Evolutionary conservation across 2,888 invertebrate species (phyloP), one percentile per base, ranked within the genome.

Genomic region (Auanema sp.): DNA sequence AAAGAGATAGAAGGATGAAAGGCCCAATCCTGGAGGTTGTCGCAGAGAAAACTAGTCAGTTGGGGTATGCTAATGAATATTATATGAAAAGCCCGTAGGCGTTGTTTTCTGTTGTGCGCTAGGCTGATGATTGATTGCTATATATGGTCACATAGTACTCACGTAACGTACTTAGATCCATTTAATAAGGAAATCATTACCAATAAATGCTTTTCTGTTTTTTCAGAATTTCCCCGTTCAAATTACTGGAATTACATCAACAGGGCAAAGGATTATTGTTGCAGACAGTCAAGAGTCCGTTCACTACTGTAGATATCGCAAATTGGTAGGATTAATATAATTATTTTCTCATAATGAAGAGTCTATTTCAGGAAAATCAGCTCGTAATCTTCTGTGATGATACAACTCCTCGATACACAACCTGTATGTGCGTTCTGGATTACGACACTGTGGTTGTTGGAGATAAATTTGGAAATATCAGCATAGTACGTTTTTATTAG

Each of bases 361-460:
- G 53, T n/a, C 4, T 55, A 4, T 80, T 80, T 10, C 68, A 82
- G 82, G 98, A 98, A 85, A 99, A 99, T 85, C 96, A 97, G 83
- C 87, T 99, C 66, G 93, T 97, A 25, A 92, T 98, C 60, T 99
- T 98, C 86, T 94, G 96, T 1, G 98, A 98, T 84, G 98, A 99
- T 84, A 95, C 95, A 0, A 92, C 93, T 85, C 98, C 97, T 0
- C 89, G 93, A 74, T 98, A 94, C 93, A 90, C 96, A 42, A 95
- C 96, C 0, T 91, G 92, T 55, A 91, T 92, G 2, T 91, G 91
- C 69, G 88, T 96, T 58, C 86, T 99, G 55, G 98, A 99, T 86
- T 97, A 95, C 81, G 93, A 94, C 83, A 96, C 96, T 0, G 90
- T 96, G 16, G 96, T 95, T 0, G 90, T 92, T 65, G 92, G 94